phyloP scores from a whole-genome alignment of 2,888 invertebrate genomes.

The Aquatica leii region DNA sequence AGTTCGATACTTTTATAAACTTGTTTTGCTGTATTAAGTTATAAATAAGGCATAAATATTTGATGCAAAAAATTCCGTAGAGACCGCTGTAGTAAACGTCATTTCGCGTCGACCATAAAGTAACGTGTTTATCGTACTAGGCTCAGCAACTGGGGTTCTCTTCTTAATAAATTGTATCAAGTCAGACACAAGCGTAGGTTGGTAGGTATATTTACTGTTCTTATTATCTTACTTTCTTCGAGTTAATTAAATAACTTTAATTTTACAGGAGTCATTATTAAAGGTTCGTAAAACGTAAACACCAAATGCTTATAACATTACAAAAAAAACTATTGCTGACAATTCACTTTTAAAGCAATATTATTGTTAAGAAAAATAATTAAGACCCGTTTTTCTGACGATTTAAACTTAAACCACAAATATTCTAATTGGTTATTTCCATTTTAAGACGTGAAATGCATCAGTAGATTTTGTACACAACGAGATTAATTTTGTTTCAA shows the following conservation, averaged over 20 bases:
- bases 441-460: too few relatives aligned
- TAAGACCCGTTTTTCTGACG: too few relatives aligned
- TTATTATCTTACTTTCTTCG: constrained; percentile 25
- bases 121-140: constrained; percentile 46
- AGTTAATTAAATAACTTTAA: constrained; percentile 30
- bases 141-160: constrained; percentile 33
- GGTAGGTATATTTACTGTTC: constrained; percentile 17
- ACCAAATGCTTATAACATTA: too few relatives aligned
- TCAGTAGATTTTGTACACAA: too few relatives aligned
- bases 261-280: neutral
- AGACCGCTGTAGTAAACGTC: constrained; percentile 44
- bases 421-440: too few relatives aligned
- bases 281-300: too few relatives aligned
- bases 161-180: constrained; percentile 39
- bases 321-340: too few relatives aligned
- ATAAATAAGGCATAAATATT: constrained; percentile 40
- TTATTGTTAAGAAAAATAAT: too few relatives aligned
- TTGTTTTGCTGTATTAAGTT: constrained; percentile 36
- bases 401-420: too few relatives aligned
- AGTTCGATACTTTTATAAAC: constrained; percentile 21
- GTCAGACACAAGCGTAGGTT: constrained; percentile 36
- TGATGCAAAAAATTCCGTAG: constrained; percentile 38
- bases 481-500: too few relatives aligned
- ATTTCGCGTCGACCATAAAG: constrained; percentile 44
- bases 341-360: too few relatives aligned